Percentiles rank a stretch among this genome's conserved stretches.
phyloP scores from a whole-genome alignment of 1,140 invertebrate genomes.

The Eupeodes corollae region DNA sequence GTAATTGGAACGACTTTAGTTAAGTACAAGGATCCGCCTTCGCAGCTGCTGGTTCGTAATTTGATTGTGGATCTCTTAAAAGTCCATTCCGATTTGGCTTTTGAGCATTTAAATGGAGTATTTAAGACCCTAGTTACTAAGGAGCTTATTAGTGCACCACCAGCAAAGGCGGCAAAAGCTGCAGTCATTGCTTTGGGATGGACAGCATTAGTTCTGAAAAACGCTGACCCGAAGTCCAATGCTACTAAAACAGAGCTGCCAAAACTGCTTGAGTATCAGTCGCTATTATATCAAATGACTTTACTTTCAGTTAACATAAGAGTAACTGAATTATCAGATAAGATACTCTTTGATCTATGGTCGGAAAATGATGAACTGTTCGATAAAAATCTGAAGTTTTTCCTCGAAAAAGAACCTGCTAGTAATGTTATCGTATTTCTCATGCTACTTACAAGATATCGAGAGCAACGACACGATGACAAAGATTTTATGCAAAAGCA shows the following conservation, averaged over 20 bases:
- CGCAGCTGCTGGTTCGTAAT: conserved; percentile 58
- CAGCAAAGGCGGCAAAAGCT: conserved; percentile 45
- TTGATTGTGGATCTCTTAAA: conserved; percentile 54
- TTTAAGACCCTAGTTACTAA: conserved; percentile 50
- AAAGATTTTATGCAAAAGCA: conserved; percentile 34
- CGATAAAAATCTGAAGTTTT: conserved; percentile 11
- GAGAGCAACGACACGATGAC: conserved; percentile 2
- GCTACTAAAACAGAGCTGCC: conserved; percentile 25
- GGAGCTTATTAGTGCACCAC: conserved; percentile 52
- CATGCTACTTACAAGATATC: conserved; percentile 16
- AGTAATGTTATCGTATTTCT: conserved; percentile 20
- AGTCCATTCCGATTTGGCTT: conserved; percentile 53
- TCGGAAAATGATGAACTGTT: conserved; percentile 19
- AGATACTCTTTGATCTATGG: conserved; percentile 27
- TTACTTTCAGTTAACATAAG: conserved; percentile 15
- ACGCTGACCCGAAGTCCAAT: conserved; percentile 16
- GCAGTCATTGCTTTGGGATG: conserved; percentile 25
- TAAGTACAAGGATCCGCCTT: conserved; percentile 64
- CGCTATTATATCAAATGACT: conserved; percentile 22
- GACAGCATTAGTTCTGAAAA: conserved; percentile 19
- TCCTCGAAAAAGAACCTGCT: conserved; percentile 23
- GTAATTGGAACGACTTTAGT: conserved; percentile 59
- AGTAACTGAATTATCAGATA: conserved; percentile 21
- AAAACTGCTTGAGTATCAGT: conserved; percentile 22
- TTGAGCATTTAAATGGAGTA: conserved; percentile 54